phyloP scores from a whole-genome alignment of 2,888 invertebrate species.

The Eupithecia abbreviata region DNA sequence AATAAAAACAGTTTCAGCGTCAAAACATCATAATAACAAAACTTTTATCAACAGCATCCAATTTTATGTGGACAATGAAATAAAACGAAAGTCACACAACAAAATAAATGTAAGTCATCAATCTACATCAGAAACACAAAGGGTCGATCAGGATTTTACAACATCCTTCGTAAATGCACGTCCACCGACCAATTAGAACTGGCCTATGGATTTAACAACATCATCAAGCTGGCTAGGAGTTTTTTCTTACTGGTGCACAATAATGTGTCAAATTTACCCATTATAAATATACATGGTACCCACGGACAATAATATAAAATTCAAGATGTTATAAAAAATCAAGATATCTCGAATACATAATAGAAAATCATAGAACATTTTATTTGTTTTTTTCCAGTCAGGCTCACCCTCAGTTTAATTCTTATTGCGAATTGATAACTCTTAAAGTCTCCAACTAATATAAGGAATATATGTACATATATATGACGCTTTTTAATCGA shows the following conservation, averaged over 20 bases:
- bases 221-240: neutral
- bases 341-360: neutral
- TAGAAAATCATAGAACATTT: neutral
- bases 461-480: no score
- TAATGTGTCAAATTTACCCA: neutral
- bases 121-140: conserved; percentile 43
- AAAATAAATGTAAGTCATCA: conserved; percentile 39
- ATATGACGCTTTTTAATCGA: neutral
- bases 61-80: conserved; percentile 10
- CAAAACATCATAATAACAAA: neutral
- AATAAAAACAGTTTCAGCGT: neutral
- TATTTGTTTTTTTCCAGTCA: neutral
- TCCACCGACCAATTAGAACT: conserved; percentile 20
- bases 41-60: conserved; percentile 8
- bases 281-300: neutral
- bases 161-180: conserved; percentile 34
- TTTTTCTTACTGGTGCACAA: neutral
- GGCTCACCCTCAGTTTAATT: neutral
- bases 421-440: neutral
- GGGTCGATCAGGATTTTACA: conserved; percentile 35
- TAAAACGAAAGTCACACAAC: conserved; percentile 37
- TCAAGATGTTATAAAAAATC: neutral
- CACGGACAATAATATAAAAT: neutral
- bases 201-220: conserved; percentile 9
- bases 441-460: neutral